phyloP scores from a whole-genome alignment of 2,113 vertebrate species.

The Chaetops frenatus region DNA sequence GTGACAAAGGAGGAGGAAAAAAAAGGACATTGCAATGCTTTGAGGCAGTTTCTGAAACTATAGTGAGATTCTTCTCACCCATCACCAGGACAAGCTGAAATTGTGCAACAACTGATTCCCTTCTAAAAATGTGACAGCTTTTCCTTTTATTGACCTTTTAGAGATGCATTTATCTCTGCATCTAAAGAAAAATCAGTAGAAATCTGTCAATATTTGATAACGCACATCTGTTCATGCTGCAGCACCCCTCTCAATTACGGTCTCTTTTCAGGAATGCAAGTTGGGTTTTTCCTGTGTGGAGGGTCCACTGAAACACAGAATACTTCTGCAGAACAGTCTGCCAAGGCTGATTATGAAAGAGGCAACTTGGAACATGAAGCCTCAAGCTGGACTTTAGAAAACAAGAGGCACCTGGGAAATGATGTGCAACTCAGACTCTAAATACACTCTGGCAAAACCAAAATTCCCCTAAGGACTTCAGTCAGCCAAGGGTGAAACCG shows the following conservation, averaged over 20 bases:
- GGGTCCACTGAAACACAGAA: not conserved
- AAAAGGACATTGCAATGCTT: conserved; percentile 28
- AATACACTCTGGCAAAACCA: conserved; percentile 16
- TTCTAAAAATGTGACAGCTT: not conserved
- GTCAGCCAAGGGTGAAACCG: conserved; percentile 45
- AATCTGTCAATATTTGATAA: not conserved
- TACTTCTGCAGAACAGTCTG: not conserved
- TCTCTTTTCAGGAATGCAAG: conserved; percentile 21
- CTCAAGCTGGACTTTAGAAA: conserved; percentile 19
- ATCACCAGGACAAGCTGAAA: conserved; percentile 27
- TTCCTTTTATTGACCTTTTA: not conserved
- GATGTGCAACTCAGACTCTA: conserved; percentile 28
- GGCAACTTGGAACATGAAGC: not conserved
- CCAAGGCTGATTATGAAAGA: conserved; percentile 37
- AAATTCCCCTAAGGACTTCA: conserved; percentile 22
- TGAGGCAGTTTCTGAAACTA: conserved; percentile 50
- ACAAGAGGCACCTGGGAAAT: conserved; percentile 46
- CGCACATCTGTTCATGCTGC: not conserved
- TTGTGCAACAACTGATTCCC: conserved; percentile 37
- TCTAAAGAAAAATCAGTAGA: not conserved
- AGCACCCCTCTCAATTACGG: not conserved
- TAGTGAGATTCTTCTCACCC: not conserved
- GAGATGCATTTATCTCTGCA: not conserved
- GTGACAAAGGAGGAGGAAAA: not conserved
- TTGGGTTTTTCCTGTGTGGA: not conserved